Evolutionary conservation across 2,113 vertebrate species (phyloP).

Genomic region (Hippotragus niger): DNA sequence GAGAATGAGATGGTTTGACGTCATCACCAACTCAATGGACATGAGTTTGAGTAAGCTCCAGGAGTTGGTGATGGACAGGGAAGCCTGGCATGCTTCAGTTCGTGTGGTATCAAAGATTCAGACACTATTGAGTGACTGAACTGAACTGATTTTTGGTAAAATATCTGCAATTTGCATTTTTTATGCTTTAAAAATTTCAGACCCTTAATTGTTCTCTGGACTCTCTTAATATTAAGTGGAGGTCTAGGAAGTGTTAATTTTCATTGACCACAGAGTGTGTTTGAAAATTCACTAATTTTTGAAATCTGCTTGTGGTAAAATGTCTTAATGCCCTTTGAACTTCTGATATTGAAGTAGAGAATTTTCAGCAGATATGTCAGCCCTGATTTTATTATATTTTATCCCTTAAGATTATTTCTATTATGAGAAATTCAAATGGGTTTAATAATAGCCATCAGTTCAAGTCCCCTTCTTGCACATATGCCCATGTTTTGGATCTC

Average conservation of each 20-base stretch:
- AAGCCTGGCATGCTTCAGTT: neutral
- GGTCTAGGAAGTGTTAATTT: neutral
- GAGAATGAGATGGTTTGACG: neutral
- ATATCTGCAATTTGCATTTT: neutral
- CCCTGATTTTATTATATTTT: slow-evolving; percentile 23
- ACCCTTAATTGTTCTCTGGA: neutral
- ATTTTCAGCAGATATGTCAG: neutral
- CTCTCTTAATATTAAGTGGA: neutral
- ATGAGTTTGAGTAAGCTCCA: neutral
- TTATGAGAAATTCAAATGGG: slow-evolving; percentile 33
- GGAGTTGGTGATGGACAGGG: neutral
- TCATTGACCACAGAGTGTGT: neutral
- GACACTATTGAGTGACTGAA: neutral
- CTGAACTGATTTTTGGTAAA: neutral
- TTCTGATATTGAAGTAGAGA: neutral
- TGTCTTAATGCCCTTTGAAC: slow-evolving; percentile 4
- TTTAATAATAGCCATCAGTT: slow-evolving; percentile 31
- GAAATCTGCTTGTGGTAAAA: neutral
- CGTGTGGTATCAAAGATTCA: neutral
- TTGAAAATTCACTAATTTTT: slow-evolving; percentile 3
- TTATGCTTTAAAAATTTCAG: neutral
- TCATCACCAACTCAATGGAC: neutral
- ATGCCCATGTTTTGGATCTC: neutral
- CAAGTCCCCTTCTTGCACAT: neutral
- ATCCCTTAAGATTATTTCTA: slow-evolving; percentile 21